Percentiles rank a stretch among this genome's conserved stretches.
phyloP scores from a whole-genome alignment of 2,888 invertebrate species.

The Amphipyra tragopoginis region DNA sequence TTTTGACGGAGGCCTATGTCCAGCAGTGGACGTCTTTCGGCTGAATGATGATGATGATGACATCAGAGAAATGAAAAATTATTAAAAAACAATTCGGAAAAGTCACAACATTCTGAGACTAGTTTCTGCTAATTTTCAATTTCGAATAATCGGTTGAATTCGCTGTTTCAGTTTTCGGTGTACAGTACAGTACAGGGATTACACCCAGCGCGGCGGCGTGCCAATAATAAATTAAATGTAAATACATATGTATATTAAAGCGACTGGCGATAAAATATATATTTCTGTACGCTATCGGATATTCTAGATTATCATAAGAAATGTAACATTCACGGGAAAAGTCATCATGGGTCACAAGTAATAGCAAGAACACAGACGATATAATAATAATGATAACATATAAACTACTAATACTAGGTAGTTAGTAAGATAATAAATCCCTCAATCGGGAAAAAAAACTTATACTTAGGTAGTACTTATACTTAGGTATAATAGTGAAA shows the following conservation, averaged over 20 bases:
- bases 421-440: slow-evolving; percentile 17
- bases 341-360: not conserved
- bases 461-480: too few relatives aligned
- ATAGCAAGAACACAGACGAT: not conserved
- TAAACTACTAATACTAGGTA: slow-evolving; percentile 1
- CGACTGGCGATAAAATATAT: not conserved
- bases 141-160: too few relatives aligned
- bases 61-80: too few relatives aligned
- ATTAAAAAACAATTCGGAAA: too few relatives aligned
- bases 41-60: too few relatives aligned
- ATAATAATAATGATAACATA: slow-evolving; percentile 7
- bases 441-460: slow-evolving; percentile 27
- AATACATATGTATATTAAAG: not conserved
- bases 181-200: too few relatives aligned
- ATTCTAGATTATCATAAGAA: not conserved
- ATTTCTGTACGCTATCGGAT: not conserved
- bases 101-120: too few relatives aligned
- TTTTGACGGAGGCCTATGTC: too few relatives aligned
- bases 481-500: slow-evolving; percentile 6
- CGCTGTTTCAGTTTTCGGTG: too few relatives aligned
- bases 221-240: not conserved
- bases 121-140: too few relatives aligned
- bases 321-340: not conserved
- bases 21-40: too few relatives aligned
- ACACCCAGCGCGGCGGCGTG: too few relatives aligned